Evolutionary conservation across 2,113 vertebrate genomes (phyloP).

Genomic region (Camelus bactrianus): DNA sequence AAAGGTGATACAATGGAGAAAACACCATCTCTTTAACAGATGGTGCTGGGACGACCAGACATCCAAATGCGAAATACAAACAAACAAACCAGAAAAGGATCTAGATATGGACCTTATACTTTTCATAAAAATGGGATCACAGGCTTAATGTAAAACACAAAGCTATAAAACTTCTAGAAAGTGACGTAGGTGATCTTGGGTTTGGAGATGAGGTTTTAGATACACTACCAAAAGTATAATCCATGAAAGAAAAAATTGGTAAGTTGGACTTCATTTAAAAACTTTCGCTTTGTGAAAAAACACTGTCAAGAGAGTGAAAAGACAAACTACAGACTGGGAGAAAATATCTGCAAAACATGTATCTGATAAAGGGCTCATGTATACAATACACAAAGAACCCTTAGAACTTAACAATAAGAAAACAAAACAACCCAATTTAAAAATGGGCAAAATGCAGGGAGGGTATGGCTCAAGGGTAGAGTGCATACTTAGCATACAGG

Average conservation of each 20-base stretch:
- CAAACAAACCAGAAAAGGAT: too few relatives aligned
- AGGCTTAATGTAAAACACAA: neutral
- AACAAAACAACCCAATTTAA: neutral
- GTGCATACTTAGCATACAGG: too few relatives aligned
- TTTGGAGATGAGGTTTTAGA: neutral
- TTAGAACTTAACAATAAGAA: neutral
- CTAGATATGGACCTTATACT: neutral
- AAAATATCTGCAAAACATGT: neutral
- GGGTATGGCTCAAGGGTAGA: too few relatives aligned
- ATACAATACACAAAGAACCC: neutral
- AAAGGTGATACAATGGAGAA: neutral
- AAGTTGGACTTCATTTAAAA: neutral
- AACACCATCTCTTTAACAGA: neutral
- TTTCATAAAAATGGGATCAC: neutral
- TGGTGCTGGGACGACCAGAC: neutral
- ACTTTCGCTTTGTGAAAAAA: neutral
- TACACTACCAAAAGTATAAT: neutral
- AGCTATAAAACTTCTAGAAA: neutral
- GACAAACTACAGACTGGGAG: neutral
- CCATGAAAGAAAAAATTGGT: neutral
- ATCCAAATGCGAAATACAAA: neutral
- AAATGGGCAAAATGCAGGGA: neutral
- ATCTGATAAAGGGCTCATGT: neutral
- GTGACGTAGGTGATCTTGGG: neutral
- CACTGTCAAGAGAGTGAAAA: neutral